Evolutionary conservation across 2,888 invertebrate genomes (phyloP).

Genomic region (Pachydiplax longipennis): DNA sequence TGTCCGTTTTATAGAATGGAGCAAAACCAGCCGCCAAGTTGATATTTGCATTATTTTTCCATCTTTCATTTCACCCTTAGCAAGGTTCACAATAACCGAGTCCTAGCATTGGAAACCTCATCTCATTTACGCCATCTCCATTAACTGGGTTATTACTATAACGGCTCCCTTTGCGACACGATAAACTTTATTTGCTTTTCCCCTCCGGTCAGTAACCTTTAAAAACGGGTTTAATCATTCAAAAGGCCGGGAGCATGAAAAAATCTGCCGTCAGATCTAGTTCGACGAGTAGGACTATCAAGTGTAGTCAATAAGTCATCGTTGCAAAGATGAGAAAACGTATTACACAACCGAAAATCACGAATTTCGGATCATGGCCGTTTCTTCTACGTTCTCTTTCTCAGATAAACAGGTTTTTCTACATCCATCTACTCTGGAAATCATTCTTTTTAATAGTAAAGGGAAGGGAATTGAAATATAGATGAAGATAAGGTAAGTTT

Average conservation of each 20-base stretch:
- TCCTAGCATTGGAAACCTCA: background rate
- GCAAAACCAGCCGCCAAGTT: no score
- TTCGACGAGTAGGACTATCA: background rate
- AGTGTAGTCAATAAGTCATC: background rate
- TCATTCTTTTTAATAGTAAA: no score
- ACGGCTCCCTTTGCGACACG: background rate
- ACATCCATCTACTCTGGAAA: no score
- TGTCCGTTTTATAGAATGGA: no score
- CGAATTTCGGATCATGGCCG: background rate
- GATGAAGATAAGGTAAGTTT: no score
- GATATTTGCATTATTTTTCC: no score
- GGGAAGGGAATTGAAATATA: no score
- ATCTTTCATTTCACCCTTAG: no score
- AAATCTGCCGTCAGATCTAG: background rate
- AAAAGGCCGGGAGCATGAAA: background rate
- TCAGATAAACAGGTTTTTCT: no score
- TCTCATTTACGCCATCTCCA: background rate
- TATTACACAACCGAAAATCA: background rate
- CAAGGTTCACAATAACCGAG: no score
- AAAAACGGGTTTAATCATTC: background rate
- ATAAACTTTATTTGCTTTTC: background rate
- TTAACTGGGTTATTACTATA: background rate
- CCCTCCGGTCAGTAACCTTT: background rate
- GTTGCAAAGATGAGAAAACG: background rate
- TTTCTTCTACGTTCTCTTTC: background rate